Evolutionary conservation across 37 sponge, comb jelly and placozoan species (phyloP).

Genomic region (Aphrocallistes beatrix): DNA sequence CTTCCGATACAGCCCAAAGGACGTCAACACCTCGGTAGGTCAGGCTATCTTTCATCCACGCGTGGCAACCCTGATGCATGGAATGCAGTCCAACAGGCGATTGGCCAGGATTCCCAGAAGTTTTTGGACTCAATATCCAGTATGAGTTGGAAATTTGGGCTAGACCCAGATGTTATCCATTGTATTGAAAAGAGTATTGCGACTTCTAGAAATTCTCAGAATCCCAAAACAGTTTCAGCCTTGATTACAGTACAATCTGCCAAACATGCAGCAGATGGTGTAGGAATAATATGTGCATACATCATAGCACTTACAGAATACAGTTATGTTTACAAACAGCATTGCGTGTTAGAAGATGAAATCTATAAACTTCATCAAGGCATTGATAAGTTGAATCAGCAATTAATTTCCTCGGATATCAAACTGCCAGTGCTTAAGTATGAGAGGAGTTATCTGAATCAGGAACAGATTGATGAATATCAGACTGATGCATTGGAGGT

Average conservation of each 20-base stretch:
- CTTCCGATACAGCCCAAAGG: neutral
- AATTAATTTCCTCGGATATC: neutral
- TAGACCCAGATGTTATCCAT: neutral
- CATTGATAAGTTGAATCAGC: neutral
- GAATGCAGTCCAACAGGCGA: neutral
- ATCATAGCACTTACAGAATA: neutral
- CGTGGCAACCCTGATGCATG: neutral
- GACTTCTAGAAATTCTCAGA: neutral
- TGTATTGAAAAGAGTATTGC: neutral
- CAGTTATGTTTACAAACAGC: neutral
- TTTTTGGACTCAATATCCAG: neutral
- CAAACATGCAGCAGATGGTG: neutral
- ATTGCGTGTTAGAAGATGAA: constrained; percentile 10
- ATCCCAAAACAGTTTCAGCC: neutral
- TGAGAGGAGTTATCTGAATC: neutral
- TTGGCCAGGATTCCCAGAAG: neutral
- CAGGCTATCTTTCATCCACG: neutral
- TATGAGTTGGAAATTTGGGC: neutral
- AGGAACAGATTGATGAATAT: neutral
- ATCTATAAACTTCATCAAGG: neutral
- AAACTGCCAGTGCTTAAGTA: neutral
- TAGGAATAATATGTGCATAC: neutral
- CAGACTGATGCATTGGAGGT: neutral
- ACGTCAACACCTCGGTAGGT: neutral
- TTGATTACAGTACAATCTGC: constrained; percentile 12